Base-by-base conservation (phyloP, 2,113 vertebrate genomes). In the Oncorhynchus kisutch region DNA sequence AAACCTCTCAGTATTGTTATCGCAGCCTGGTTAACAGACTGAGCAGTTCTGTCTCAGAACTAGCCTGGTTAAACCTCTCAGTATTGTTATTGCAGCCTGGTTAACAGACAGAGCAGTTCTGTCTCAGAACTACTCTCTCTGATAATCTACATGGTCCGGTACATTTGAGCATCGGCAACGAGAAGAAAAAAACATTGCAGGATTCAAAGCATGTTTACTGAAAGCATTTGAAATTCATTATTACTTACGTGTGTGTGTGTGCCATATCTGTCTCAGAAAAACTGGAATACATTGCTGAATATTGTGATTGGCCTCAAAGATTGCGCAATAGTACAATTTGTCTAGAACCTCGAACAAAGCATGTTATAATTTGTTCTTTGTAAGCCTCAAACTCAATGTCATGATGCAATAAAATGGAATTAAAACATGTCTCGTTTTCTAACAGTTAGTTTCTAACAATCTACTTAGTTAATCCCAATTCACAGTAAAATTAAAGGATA, bases 221-320 rank as follows among this genome's bases (percentile, higher is more conserved):
- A n/a, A 72, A 72, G 16, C 51, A 1, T 59, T 57, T 22, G 70
- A 39, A 24, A 3, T 24, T 11, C 18, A 2, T 18, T 7, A 71
- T 81, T 68, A 59, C 81, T 29, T 69, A 71, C 82, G 84, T 85
- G 83, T 80, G 84, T 85, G 83, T 80, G 45, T 75, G 39, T 72
- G 73, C 74, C 45, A 69, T 76, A 54, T 82, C 81, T 81, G 80
- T 59, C n/a, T 39, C 48, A 81, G 22, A 70, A 73, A 12, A n/a
- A 34, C 75, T 25, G 76, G 22, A 72, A 76, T 64, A 64, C 62
- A 22, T 16, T 78, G 62, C 70, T 65, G 5, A 60, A 49, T 12
- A 66, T 70, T 67, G 45, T 45, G 24, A 67, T 57, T 75, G 72
- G 64, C 51, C 16, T 54, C 13, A 54, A 54, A 54, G 12, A 54